Conservation (phyloP, 2,113 vertebrate genomes). For the Otus sunia region DNA sequence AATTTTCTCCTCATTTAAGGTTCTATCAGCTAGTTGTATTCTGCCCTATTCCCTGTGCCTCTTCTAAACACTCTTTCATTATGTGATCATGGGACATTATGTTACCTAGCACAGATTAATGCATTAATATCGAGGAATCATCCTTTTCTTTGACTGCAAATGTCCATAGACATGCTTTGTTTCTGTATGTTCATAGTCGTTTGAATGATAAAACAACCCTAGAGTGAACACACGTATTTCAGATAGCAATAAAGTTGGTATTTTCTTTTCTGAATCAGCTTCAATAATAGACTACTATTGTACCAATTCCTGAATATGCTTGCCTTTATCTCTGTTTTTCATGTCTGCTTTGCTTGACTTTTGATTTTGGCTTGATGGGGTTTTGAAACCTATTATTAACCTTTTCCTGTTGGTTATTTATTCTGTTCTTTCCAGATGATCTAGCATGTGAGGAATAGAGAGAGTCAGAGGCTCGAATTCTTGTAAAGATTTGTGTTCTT, state of each 20-base stretch:
- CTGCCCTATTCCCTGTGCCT: background rate
- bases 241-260: background rate
- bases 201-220: background rate
- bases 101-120: background rate
- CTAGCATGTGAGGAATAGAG: background rate
- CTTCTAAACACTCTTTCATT: background rate
- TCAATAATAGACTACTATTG: background rate
- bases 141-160: background rate
- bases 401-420: background rate
- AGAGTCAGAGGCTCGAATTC: background rate
- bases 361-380: background rate
- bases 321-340: background rate
- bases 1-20: slow-evolving; percentile 1
- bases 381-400: slow-evolving; percentile 6
- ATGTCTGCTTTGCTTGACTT: background rate
- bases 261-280: background rate
- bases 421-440: background rate
- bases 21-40: background rate
- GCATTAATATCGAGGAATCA: background rate
- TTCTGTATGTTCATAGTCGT: background rate
- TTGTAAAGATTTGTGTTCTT: background rate
- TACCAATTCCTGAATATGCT: background rate
- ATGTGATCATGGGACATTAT: background rate
- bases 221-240: background rate
- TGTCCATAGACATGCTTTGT: background rate